Evolutionary conservation across 1,140 invertebrate species (phyloP), one percentile per base, ranked within the genome.

Genomic region (Potamilus streckersoni): DNA sequence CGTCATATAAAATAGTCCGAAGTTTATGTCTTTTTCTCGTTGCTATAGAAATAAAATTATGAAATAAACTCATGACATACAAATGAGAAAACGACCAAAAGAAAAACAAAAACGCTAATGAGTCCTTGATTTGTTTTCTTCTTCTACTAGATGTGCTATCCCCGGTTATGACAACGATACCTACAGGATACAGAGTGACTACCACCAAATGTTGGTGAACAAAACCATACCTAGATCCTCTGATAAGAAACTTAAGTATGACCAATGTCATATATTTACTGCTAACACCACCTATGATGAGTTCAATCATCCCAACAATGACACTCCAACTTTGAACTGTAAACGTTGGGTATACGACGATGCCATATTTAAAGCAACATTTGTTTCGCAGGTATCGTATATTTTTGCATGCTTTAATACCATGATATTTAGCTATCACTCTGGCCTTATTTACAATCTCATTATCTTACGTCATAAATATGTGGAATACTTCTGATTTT

Each of bases 261-360:
- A 76, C 62, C 49, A 72, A 23, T 79, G 78, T 62, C 61, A 69
- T 49, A 17, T 72, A 0, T 79, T 68, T 20, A 15, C 60, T 2
- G 49, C 17, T 8, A 56, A 55, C 20, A 57, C 17, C 63, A 27
- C 55, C 15, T 73, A 78, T 73, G 57, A 67, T 58, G 69, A 11
- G 14, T 19, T n/a, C 67, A 66, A 71, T 62, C 49, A 67, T 23
- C 76, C 66, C 15, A 57, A 60, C 49, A 79, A 79, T 38, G 67
- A n/a, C 19, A 64, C 69, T 3, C 61, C 27, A 65, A 20, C 13
- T 0, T 49, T 49, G 6, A 23, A 19, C 13, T 80, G 79, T 64
- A 38, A 62, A 1, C 16, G 23, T 55, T 80, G 79, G 79, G 75
- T 73, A 16, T 80, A 80, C 61, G 79, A 80, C 49, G 17, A 77